Evolutionary conservation across 1,140 invertebrate genomes (phyloP).

Genomic region (Scaptomyza pallida): DNA sequence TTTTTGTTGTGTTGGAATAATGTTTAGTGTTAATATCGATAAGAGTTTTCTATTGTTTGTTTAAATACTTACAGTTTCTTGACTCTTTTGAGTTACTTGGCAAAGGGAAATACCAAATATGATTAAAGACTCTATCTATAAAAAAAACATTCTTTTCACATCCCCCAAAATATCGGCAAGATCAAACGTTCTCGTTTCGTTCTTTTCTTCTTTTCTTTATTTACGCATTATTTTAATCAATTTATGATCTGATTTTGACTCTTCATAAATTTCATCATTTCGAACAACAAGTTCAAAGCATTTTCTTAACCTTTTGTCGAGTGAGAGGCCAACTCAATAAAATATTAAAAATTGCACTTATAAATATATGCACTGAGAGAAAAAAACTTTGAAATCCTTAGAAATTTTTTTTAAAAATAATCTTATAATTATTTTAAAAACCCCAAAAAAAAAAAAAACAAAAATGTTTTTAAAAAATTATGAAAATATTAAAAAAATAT

Average conservation of each 20-base stretch:
- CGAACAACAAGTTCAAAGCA: conserved; percentile 60
- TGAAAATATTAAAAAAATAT: too few relatives aligned
- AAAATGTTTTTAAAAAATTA: too few relatives aligned
- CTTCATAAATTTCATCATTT: conserved; percentile 50
- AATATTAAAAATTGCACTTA: conserved; percentile 75
- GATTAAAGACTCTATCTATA: conserved; percentile 6
- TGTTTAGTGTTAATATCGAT: background rate
- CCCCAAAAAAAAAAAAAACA: too few relatives aligned
- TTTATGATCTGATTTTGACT: conserved; percentile 47
- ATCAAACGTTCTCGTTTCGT: conserved; percentile 51
- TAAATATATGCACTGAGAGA: conserved; percentile 44
- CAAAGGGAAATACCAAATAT: conserved; percentile 9
- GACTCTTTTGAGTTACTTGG: background rate
- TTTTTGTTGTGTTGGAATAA: too few relatives aligned
- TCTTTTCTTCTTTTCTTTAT: conserved; percentile 41
- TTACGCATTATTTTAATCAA: conserved; percentile 62
- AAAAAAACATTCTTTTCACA: background rate
- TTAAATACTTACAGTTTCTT: too few relatives aligned
- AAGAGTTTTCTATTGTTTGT: too few relatives aligned
- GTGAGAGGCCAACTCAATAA: conserved; percentile 43
- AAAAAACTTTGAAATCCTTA: background rate
- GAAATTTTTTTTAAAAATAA: background rate
- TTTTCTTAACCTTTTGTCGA: conserved; percentile 16
- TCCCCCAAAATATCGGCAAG: conserved; percentile 22
- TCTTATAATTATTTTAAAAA: too few relatives aligned